phyloP scores from a whole-genome alignment of 2,113 vertebrate species.

The Equus quagga region DNA sequence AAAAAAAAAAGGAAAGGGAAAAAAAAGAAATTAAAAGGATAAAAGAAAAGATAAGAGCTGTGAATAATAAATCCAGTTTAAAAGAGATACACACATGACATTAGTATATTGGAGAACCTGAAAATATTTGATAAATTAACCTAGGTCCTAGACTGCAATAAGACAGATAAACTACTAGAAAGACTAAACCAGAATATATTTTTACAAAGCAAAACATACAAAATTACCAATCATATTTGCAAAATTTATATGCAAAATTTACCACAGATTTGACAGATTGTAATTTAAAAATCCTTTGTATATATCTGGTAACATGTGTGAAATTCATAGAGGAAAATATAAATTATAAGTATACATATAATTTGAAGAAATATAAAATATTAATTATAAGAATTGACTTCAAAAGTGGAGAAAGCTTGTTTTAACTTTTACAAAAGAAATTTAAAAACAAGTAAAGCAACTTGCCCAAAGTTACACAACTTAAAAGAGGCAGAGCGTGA shows the following conservation, averaged over 20 bases:
- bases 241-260: background rate
- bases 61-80: background rate
- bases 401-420: background rate
- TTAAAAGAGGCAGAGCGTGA: slow-evolving; percentile 51
- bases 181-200: background rate
- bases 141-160: background rate
- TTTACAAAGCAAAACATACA: background rate
- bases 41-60: background rate
- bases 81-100: background rate
- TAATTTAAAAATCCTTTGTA: background rate
- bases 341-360: background rate
- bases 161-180: background rate
- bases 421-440: slow-evolving; percentile 41
- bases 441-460: slow-evolving; percentile 36
- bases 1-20: no score
- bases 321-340: slow-evolving; percentile 25
- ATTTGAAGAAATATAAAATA: background rate
- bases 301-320: background rate
- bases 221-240: background rate
- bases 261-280: background rate
- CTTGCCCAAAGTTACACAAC: slow-evolving; percentile 15
- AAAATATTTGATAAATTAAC: slow-evolving; percentile 51
- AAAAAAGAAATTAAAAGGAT: background rate
- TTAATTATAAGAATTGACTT: background rate
- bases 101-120: background rate